Percentiles rank a stretch among this genome's conserved stretches.
Conservation (phyloP, 2,113 vertebrate species). For the Sturnus vulgaris region DNA sequence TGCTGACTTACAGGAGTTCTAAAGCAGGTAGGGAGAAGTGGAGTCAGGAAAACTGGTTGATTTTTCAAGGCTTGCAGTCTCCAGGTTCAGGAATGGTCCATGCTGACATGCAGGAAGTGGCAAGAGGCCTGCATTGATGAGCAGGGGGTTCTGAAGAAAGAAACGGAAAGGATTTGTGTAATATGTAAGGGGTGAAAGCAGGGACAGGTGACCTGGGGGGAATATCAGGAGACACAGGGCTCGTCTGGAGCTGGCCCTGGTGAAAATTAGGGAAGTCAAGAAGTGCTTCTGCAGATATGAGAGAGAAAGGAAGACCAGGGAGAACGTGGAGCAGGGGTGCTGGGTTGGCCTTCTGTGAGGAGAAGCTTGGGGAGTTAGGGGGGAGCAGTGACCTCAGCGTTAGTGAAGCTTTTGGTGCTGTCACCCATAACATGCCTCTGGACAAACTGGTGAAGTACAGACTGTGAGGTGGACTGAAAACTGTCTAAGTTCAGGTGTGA, state of each 20-base stretch:
- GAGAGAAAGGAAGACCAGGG: neutral
- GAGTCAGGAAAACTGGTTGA: neutral
- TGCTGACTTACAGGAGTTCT: neutral
- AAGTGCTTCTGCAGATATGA: neutral
- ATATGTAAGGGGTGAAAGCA: neutral
- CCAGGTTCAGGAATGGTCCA: neutral
- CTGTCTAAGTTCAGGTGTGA: neutral
- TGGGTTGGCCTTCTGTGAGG: neutral
- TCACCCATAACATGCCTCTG: neutral
- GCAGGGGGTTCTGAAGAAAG: neutral
- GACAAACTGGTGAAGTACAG: neutral
- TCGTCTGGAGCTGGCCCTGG: neutral
- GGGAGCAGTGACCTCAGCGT: neutral
- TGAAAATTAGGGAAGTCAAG: neutral
- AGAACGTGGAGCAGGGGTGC: neutral
- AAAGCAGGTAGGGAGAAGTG: neutral
- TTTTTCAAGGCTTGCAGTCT: neutral
- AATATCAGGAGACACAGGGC: neutral
- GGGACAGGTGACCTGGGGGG: neutral
- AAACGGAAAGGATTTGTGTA: neutral
- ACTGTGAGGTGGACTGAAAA: neutral
- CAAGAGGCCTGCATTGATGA: neutral
- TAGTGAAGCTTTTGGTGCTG: neutral
- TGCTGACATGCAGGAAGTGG: neutral
- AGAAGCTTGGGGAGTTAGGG: neutral